Conservation (phyloP, 2,888 invertebrate species). For the Drosophila borborema region DNA sequence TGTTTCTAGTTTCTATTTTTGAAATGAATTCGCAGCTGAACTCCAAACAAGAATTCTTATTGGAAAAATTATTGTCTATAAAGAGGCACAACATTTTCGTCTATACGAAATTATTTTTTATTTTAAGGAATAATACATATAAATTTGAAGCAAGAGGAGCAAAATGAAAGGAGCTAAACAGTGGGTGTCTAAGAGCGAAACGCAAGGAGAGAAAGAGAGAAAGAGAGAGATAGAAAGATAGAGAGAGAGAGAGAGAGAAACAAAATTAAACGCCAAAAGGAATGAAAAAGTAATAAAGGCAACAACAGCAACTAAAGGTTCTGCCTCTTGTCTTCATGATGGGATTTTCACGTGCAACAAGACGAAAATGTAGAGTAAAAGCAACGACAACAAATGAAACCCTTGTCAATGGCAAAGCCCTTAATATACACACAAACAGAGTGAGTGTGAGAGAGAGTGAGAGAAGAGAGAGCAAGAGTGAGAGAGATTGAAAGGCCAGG, state of each 20-base stretch:
- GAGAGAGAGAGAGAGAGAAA: background rate
- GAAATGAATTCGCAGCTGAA: constrained; percentile 49
- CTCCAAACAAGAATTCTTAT: constrained; percentile 21
- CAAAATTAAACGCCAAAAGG: constrained; percentile 42
- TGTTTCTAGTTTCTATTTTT: constrained; percentile 53
- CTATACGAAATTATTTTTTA: background rate
- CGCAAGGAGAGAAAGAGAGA: background rate
- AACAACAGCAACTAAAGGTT: constrained; percentile 28
- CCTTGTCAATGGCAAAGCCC: constrained; percentile 65
- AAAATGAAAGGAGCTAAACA: background rate
- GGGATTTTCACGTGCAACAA: constrained; percentile 70
- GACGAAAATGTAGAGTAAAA: constrained; percentile 8
- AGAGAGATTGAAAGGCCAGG: background rate
- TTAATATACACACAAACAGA: constrained; percentile 21
- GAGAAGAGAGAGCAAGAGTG: background rate
- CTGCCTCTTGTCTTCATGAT: constrained; percentile 60
- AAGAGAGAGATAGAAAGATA: background rate
- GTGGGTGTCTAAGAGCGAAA: constrained; percentile 7
- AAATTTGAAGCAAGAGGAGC: constrained; percentile 30
- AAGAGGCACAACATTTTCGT: background rate
- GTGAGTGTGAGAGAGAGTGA: background rate
- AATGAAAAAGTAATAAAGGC: constrained; percentile 62
- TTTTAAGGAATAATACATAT: constrained; percentile 34
- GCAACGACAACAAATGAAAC: constrained; percentile 40
- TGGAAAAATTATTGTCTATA: constrained; percentile 1